A percentile compares a stretch with the other conserved stretches of the same genome.
Conservation (phyloP, 35 echinoderm and acorn worm species). For the Apostichopus japonicus region DNA sequence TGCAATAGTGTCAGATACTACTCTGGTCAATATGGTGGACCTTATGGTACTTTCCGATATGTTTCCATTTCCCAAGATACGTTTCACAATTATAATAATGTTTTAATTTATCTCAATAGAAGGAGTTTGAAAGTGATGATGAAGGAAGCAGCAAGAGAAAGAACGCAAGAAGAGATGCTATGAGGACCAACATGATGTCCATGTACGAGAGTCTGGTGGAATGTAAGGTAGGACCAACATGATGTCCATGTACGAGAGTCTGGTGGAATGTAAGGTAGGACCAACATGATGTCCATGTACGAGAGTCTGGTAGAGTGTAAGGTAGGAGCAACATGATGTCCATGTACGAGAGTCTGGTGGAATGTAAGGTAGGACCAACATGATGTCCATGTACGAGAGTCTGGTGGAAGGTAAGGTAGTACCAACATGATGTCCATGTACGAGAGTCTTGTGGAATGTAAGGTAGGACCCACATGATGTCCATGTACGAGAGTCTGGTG, state of each 20-base stretch:
- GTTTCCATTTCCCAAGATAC: no score
- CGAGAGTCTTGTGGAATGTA: neutral
- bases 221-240: neutral
- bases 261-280: no score
- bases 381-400: constrained; percentile 63
- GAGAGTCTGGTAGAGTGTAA: constrained; percentile 36
- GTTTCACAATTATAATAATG: neutral
- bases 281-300: constrained; percentile 39
- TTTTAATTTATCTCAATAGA: neutral
- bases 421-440: neutral
- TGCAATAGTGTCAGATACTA: no score
- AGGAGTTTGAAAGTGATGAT: constrained; percentile 68
- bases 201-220: constrained; percentile 59
- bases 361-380: constrained; percentile 23
- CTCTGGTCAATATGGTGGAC: no score
- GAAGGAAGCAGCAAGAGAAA: constrained; percentile 63
- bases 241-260: neutral
- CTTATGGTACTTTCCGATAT: no score
- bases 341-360: constrained; percentile 55
- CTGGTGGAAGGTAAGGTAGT: constrained; percentile 46
- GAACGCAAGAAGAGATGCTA: constrained; percentile 51
- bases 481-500: neutral
- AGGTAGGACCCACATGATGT: neutral
- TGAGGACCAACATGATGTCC: constrained; percentile 71
- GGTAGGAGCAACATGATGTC: constrained; percentile 66